Evolutionary conservation across 53 echinoderm and acorn worm species (phyloP).

Genomic region (Stichopus horrens): DNA sequence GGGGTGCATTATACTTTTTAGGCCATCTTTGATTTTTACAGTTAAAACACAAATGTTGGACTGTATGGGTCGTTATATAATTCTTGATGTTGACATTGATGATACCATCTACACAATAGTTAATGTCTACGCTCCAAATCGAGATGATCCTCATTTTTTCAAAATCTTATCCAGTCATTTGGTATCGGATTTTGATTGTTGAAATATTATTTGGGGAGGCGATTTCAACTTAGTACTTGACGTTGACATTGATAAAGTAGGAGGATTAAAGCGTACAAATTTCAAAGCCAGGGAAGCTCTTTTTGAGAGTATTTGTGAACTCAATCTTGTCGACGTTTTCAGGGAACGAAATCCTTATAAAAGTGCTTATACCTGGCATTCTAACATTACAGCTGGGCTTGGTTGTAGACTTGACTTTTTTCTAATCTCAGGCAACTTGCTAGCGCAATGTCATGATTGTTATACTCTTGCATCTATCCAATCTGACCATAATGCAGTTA

Average conservation of each 20-base stretch:
- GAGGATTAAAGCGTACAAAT: not conserved
- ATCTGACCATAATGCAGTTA: constrained; percentile 14
- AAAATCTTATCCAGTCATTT: not conserved
- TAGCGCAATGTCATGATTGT: not conserved
- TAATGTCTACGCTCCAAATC: constrained; percentile 14
- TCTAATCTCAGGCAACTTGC: not conserved
- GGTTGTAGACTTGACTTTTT: not conserved
- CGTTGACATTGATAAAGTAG: not conserved
- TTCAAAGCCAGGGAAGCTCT: not conserved
- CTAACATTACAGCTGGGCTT: not conserved
- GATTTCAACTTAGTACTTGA: not conserved
- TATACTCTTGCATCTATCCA: not conserved
- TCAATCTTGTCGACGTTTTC: not conserved
- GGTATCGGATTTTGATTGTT: too few species aligned
- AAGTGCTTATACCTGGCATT: not conserved
- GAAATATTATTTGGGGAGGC: not conserved
- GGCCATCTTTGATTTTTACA: constrained; percentile 4
- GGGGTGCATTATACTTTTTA: constrained; percentile 4
- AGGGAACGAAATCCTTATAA: not conserved
- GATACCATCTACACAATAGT: constrained; percentile 23
- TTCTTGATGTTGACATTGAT: not conserved
- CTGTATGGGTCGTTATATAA: not conserved
- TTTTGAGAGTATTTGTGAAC: not conserved
- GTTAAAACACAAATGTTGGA: constrained; percentile 1
- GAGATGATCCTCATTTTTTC: constrained; percentile 1